Evolutionary conservation across 2,113 vertebrate genomes (phyloP).

Genomic region (Rhinopomastus cyanomelas): DNA sequence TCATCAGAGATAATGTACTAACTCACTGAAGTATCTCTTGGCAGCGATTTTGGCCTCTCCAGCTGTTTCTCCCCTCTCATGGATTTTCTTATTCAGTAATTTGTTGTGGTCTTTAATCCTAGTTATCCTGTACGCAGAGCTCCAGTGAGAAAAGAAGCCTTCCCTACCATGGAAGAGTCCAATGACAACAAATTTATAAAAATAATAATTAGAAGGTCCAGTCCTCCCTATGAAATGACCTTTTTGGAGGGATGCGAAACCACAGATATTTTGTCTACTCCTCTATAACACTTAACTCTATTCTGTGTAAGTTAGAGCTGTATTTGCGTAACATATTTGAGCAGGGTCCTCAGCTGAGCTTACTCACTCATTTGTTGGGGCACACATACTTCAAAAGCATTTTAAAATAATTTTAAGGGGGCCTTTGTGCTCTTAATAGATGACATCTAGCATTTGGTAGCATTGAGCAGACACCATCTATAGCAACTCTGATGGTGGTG

Average conservation of each 20-base stretch:
- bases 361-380: not conserved
- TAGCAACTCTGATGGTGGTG: slow-evolving; percentile 30
- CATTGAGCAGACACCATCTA: slow-evolving; percentile 55
- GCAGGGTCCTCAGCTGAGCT: not conserved
- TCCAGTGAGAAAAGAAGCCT: slow-evolving; percentile 35
- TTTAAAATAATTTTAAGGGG: slow-evolving; percentile 39
- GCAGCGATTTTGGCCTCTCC: slow-evolving; percentile 69
- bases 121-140: slow-evolving; percentile 53
- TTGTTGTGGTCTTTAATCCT: slow-evolving; percentile 61
- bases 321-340: not conserved
- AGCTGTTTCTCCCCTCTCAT: slow-evolving; percentile 42
- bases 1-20: slow-evolving; percentile 59
- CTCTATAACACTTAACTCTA: not conserved
- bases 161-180: not conserved
- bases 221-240: not conserved
- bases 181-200: slow-evolving; percentile 37
- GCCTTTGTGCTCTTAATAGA: slow-evolving; percentile 22
- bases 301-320: not conserved
- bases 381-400: not conserved
- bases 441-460: slow-evolving; percentile 27
- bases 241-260: not conserved
- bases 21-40: slow-evolving; percentile 70
- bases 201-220: slow-evolving; percentile 12
- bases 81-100: slow-evolving; percentile 63
- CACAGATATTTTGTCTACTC: not conserved